Conservation (phyloP, 2,888 invertebrate species). For the Phrixothrix hirtus region DNA sequence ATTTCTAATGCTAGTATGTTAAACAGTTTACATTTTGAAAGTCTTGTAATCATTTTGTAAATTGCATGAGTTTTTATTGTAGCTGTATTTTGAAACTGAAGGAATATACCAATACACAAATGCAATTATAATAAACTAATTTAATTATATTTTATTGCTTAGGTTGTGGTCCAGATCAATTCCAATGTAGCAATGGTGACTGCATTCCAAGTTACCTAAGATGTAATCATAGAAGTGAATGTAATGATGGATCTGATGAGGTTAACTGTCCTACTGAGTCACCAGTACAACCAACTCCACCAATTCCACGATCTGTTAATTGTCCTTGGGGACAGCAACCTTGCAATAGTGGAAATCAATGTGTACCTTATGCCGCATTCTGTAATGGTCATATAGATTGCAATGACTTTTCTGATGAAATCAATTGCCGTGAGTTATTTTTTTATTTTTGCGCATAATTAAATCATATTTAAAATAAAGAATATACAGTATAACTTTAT, state of each 20-base stretch:
- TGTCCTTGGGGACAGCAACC: constrained; percentile 55
- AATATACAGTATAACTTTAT: too few species aligned
- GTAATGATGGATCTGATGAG: constrained; percentile 63
- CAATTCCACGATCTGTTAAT: constrained; percentile 33
- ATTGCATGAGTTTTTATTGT: background rate
- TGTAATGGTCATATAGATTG: constrained; percentile 73
- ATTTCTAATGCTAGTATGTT: background rate
- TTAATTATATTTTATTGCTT: constrained; percentile 37
- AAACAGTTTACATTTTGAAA: background rate
- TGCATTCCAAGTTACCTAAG: constrained; percentile 58
- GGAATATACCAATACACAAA: too few species aligned
- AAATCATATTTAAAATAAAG: too few species aligned
- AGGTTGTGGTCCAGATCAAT: constrained; percentile 70
- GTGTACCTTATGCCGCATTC: constrained; percentile 51
- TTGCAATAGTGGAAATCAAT: constrained; percentile 57
- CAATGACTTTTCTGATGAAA: constrained; percentile 74
- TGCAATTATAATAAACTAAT: too few species aligned
- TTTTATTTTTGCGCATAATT: background rate
- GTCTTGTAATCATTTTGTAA: background rate
- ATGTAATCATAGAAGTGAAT: constrained; percentile 59
- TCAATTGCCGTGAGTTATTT: constrained; percentile 54
- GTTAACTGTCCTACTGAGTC: constrained; percentile 55
- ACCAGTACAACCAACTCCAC: constrained; percentile 25
- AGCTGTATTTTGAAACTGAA: constrained; percentile 1
- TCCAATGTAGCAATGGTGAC: constrained; percentile 69